phyloP scores from a whole-genome alignment of 2,113 vertebrate species.

The Ictidomys tridecemlineatus region DNA sequence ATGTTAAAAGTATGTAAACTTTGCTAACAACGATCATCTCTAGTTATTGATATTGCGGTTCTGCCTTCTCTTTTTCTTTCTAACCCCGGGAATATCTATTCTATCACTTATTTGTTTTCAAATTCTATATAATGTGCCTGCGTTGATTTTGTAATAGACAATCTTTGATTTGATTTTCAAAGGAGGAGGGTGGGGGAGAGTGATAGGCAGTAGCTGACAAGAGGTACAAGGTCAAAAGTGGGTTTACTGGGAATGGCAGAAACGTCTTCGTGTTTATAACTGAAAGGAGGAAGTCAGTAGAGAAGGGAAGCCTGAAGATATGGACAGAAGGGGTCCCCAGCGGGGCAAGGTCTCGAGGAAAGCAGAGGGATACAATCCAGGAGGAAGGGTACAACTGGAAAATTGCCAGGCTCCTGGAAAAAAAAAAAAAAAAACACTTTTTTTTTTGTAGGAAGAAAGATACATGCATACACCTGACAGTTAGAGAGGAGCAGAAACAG shows the following conservation, averaged over 20 bases:
- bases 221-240: not conserved
- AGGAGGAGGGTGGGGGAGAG: not conserved
- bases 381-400: not conserved
- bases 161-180: not conserved
- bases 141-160: not conserved
- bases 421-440: not conserved
- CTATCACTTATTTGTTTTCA: not conserved
- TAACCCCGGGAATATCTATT: not conserved
- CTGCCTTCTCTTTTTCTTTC: not conserved
- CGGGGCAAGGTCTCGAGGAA: conserved; percentile 28
- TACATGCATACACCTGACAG: accelerated
- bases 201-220: not conserved
- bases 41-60: not conserved
- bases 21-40: not conserved
- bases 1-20: not conserved
- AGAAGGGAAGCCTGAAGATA: not conserved
- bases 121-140: not conserved
- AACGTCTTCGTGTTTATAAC: not conserved
- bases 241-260: conserved; percentile 2
- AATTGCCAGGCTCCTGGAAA: not conserved
- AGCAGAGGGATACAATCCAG: not conserved
- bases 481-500: not conserved
- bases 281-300: not conserved
- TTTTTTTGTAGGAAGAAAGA: not conserved
- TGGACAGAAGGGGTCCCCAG: not conserved